A percentile compares a stretch with the other conserved stretches of the same genome.
These are phyloP conservation scores for Lepisosteus oculatus DNA, from an alignment of 2,113 vertebrate species.

Conservation along the genomic window DNA sequence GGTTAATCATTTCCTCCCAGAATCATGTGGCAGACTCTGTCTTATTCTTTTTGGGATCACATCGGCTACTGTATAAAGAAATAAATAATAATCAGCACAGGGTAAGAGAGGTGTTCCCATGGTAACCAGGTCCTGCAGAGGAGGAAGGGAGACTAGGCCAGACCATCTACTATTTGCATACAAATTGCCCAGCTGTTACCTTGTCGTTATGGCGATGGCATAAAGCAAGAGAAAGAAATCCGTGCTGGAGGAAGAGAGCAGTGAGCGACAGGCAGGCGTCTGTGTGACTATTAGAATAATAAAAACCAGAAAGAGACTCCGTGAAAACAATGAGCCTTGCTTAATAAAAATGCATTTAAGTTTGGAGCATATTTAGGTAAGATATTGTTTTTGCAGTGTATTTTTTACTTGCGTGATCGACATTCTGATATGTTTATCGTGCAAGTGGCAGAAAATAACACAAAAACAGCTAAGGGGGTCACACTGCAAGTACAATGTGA, in stretches of 20 bases:
- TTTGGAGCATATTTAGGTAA: too few relatives aligned
- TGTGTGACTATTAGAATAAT: background rate
- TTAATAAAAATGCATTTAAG: too few relatives aligned
- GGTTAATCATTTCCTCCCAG: slow-evolving; percentile 10
- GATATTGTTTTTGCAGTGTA: too few relatives aligned
- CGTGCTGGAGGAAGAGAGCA: slow-evolving; percentile 55
- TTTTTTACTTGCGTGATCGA: too few relatives aligned
- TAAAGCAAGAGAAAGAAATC: slow-evolving; percentile 63
- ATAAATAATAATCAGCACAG: slow-evolving; percentile 22
- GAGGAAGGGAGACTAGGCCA: slow-evolving; percentile 55
- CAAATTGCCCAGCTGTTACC: slow-evolving; percentile 76
- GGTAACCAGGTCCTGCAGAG: slow-evolving; percentile 56
- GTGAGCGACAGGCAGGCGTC: slow-evolving; percentile 35
- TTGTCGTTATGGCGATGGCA: slow-evolving; percentile 71
- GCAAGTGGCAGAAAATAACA: too few relatives aligned
- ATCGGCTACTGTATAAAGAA: background rate
- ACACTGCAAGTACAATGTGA: too few relatives aligned
- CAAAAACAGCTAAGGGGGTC: too few relatives aligned
- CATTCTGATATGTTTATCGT: too few relatives aligned
- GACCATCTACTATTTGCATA: slow-evolving; percentile 66
- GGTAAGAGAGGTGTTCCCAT: slow-evolving; percentile 52
- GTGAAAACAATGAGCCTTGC: too few relatives aligned
- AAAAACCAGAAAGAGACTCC: slow-evolving; percentile 19
- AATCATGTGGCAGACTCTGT: slow-evolving; percentile 29
- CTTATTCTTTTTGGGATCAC: slow-evolving; percentile 17